Evolutionary conservation across 2,797 vertebrate species (phyloP), one percentile per base, ranked within the genome.

Genomic region (Sylvia borin): DNA sequence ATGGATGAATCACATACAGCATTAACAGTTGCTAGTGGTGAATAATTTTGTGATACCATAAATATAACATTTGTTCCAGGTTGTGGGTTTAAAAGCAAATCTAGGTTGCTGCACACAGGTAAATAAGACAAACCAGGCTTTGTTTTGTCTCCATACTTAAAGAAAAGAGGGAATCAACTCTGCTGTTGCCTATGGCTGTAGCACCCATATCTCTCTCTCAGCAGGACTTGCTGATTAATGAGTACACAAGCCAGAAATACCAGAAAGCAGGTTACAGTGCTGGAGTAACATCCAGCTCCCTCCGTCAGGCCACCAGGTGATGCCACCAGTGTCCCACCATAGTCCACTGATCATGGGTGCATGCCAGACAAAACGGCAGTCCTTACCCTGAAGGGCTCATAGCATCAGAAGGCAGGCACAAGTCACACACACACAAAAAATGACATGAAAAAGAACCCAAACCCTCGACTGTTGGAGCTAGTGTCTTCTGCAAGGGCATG

Each of bases 361-460:
- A 0, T 0, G 1, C 42, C 5, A 6, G 34, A 38, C 31, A 60
- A 55, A 76, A 22, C 0, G 0, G 3, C 20, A 58, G 16, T 34
- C 34, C 18, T 43, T 78, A 20, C 17, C 32, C 32, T 34, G 27
- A 53, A 34, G 48, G 27, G 22, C 16, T 55, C 43, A 25, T 0
- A 0, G 36, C 48, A 58, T 9, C 22, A 29, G 34, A 70, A 83
- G 74, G 54, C 15, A 34, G 53, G 55, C 16, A 34, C 11, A 68
- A 42, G 10, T 42, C 34, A 47, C 26, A 32, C 19, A 3, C 27
- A 72, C 36, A 40, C 40, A 85, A 40, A 40, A 51, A 57, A 29
- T 16, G 22, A 57, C 34, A 50, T 3, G 11, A 57, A 29, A 79
- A 77, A n/a, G 16, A 53, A 10, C 17, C 38, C 54, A 25, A 36